Percentiles rank a stretch among this genome's conserved stretches.
Evolutionary conservation across 2,888 invertebrate species (phyloP).

Genomic region (Volucella zonaria): DNA sequence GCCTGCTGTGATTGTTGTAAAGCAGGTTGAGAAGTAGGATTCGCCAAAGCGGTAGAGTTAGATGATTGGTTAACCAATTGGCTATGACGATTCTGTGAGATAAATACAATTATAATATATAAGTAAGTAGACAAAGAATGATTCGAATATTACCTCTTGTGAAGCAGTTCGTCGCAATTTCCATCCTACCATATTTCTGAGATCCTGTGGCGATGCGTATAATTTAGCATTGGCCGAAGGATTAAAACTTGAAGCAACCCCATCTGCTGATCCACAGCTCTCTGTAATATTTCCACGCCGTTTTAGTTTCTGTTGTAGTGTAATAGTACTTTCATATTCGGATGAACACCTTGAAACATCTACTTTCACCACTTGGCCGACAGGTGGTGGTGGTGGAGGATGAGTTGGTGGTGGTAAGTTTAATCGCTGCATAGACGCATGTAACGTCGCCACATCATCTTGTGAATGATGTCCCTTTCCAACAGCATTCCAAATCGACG

Average conservation of each 20-base stretch:
- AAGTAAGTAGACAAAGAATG: neutral
- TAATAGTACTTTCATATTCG: constrained; percentile 83
- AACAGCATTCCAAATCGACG: constrained; percentile 81
- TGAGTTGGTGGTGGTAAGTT: constrained; percentile 90
- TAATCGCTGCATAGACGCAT: constrained; percentile 82
- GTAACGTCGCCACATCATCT: constrained; percentile 86
- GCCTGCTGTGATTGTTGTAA: constrained; percentile 68
- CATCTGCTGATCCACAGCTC: constrained; percentile 77
- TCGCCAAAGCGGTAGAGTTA: constrained; percentile 22
- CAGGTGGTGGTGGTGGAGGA: constrained; percentile 91
- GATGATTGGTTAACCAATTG: constrained; percentile 52
- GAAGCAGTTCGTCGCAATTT: constrained; percentile 84
- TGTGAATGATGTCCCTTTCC: constrained; percentile 87
- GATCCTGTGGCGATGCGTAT: constrained; percentile 94
- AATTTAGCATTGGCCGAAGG: constrained; percentile 93
- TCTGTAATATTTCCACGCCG: constrained; percentile 79
- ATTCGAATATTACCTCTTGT: constrained; percentile 77
- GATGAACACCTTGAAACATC: constrained; percentile 84
- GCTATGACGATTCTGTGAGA: constrained; percentile 75
- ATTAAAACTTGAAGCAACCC: constrained; percentile 93
- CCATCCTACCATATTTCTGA: constrained; percentile 87
- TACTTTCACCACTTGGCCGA: constrained; percentile 88
- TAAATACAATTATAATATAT: constrained; percentile 11
- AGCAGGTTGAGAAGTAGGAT: constrained; percentile 45
- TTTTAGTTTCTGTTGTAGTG: constrained; percentile 81